Evolutionary conservation across 30 jellyfish, hydroid and myxozoan species (phyloP).

Genomic region (Turritopsis rubra): DNA sequence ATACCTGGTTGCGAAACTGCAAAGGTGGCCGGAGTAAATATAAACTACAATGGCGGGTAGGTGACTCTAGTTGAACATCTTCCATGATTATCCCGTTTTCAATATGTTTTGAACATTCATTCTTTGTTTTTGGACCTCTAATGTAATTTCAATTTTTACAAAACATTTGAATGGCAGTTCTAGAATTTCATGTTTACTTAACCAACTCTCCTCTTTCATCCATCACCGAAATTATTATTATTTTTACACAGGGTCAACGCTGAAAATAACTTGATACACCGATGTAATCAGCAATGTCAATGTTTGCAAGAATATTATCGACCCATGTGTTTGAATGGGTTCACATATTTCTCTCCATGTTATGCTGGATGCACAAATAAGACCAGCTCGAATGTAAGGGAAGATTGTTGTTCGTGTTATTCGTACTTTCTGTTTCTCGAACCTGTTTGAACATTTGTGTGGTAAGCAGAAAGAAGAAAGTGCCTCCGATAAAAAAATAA

Average conservation of each 20-base stretch:
- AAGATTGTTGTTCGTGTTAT: not conserved
- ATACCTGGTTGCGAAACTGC: slow-evolving; percentile 25
- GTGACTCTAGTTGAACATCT: not conserved
- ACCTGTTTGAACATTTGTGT: no score
- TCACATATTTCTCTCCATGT: slow-evolving; percentile 63
- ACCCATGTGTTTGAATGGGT: slow-evolving; percentile 36
- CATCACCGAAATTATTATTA: not conserved
- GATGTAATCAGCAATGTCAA: slow-evolving; percentile 45
- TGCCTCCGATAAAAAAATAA: no score
- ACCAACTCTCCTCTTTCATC: not conserved
- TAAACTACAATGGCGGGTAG: not conserved
- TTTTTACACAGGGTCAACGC: not conserved
- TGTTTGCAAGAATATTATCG: slow-evolving; percentile 35
- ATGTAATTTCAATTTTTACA: not conserved
- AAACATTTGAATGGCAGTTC: not conserved
- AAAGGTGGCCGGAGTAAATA: slow-evolving; percentile 18
- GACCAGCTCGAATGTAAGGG: not conserved
- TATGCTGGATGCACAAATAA: slow-evolving; percentile 57
- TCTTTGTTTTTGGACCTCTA: no score
- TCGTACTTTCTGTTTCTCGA: not conserved
- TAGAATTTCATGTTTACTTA: not conserved
- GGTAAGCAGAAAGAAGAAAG: no score
- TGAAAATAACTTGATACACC: not conserved
- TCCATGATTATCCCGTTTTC: not conserved
- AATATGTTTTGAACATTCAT: not conserved